phyloP scores from a whole-genome alignment of 2,888 invertebrate genomes.

The Crematogaster levior region DNA sequence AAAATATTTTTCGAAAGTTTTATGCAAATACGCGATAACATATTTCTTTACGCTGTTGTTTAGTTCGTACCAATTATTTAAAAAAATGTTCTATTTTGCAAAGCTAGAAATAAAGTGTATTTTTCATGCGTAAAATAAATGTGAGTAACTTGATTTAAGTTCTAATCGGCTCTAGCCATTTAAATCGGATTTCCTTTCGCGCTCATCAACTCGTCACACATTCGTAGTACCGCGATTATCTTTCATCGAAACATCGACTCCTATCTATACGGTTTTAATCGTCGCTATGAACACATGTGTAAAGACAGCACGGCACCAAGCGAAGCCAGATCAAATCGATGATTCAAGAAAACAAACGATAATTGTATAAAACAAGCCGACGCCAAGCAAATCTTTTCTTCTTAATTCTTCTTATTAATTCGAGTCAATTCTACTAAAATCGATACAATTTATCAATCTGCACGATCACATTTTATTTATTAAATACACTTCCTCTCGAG shows the following conservation, averaged over 20 bases:
- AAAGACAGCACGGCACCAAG: neutral
- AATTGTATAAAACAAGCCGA: neutral
- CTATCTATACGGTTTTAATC: constrained; percentile 1
- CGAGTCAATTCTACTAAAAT: neutral
- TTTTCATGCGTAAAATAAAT: neutral
- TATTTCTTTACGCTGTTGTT: no score
- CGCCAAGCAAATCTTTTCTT: neutral
- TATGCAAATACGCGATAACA: no score
- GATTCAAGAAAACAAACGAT: neutral
- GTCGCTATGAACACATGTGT: neutral
- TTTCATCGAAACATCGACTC: constrained; percentile 25
- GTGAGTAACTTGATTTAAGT: neutral
- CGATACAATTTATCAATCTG: neutral
- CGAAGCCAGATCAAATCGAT: neutral
- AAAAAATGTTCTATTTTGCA: neutral
- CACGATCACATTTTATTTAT: neutral
- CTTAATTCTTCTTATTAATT: neutral
- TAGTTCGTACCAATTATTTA: neutral
- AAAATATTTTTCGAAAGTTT: no score
- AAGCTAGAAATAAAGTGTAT: neutral
- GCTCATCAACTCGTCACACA: constrained; percentile 1
- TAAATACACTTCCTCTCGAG: neutral
- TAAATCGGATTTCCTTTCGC: constrained; percentile 32
- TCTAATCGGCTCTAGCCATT: constrained; percentile 24
- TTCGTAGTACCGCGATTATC: constrained; percentile 19